Conservation (phyloP, 1,140 invertebrate species). For the Oryctes rhinoceros region DNA sequence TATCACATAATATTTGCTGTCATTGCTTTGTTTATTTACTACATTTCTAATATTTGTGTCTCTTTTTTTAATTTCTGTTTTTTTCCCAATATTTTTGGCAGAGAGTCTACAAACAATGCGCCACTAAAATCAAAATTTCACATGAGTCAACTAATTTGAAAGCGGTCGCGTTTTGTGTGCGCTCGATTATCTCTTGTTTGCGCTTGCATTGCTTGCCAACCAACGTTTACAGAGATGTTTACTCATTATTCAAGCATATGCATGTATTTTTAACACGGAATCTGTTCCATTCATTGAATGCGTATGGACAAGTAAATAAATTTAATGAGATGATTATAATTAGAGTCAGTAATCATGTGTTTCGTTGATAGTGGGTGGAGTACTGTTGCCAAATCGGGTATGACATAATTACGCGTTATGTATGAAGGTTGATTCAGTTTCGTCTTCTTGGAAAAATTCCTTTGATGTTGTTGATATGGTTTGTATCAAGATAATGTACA, state of each 20-base stretch:
- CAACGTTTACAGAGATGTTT: background rate
- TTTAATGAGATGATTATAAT: background rate
- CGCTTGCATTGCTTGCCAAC: background rate
- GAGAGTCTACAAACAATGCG: background rate
- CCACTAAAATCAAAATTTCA: background rate
- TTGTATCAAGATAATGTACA: too few relatives aligned
- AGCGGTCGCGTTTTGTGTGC: background rate
- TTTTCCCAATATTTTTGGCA: background rate
- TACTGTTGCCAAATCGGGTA: too few relatives aligned
- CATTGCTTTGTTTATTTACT: too few relatives aligned
- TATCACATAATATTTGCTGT: too few relatives aligned
- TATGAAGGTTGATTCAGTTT: too few relatives aligned
- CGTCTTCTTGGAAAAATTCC: too few relatives aligned
- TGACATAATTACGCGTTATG: too few relatives aligned
- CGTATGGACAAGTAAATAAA: conserved; percentile 15
- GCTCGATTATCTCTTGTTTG: conserved; percentile 8
- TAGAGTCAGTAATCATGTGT: too few relatives aligned
- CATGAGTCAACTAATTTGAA: conserved; percentile 5
- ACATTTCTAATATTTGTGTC: too few relatives aligned
- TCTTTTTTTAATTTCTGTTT: background rate
- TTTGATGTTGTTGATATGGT: too few relatives aligned
- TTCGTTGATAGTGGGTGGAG: too few relatives aligned
- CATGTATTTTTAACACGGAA: background rate
- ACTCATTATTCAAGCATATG: background rate
- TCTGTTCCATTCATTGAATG: conserved; percentile 1